Percentiles rank a stretch among this genome's conserved stretches.
Evolutionary conservation across 2,888 invertebrate genomes (phyloP).

Genomic region (Nomada hirtipes): DNA sequence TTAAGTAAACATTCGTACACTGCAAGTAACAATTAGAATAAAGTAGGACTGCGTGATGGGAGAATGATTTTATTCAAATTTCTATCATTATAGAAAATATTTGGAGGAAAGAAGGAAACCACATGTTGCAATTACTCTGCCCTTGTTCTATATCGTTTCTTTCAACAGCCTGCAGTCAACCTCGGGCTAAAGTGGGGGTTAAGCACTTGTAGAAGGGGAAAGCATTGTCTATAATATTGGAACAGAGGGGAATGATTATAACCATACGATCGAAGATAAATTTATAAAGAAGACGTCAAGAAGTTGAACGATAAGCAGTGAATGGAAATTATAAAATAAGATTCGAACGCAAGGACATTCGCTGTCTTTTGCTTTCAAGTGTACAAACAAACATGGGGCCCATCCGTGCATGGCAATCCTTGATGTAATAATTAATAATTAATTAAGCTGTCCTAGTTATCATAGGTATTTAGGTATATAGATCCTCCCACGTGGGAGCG

Average conservation of each 20-base stretch:
- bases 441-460: constrained; percentile 53
- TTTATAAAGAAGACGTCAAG: background rate
- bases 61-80: background rate
- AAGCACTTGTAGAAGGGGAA: constrained; percentile 5
- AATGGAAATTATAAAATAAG: background rate
- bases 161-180: constrained; percentile 33
- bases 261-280: background rate
- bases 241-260: constrained; percentile 7
- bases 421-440: constrained; percentile 67
- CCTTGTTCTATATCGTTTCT: constrained; percentile 65
- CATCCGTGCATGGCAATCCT: constrained; percentile 44
- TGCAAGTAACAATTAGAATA: background rate
- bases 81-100: background rate
- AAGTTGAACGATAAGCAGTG: constrained; percentile 2
- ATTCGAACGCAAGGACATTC: constrained; percentile 9
- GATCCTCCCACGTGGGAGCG: constrained; percentile 56
- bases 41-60: background rate
- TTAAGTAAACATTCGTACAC: background rate
- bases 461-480: constrained; percentile 65
- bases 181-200: constrained; percentile 42
- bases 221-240: constrained; percentile 29
- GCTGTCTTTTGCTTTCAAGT: background rate
- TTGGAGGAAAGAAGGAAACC: constrained; percentile 46
- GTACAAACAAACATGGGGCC: constrained; percentile 22
- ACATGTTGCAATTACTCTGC: constrained; percentile 45